Conservation (phyloP, 30 jellyfish, hydroid and myxozoan genomes). For the Aurelia sp. region DNA sequence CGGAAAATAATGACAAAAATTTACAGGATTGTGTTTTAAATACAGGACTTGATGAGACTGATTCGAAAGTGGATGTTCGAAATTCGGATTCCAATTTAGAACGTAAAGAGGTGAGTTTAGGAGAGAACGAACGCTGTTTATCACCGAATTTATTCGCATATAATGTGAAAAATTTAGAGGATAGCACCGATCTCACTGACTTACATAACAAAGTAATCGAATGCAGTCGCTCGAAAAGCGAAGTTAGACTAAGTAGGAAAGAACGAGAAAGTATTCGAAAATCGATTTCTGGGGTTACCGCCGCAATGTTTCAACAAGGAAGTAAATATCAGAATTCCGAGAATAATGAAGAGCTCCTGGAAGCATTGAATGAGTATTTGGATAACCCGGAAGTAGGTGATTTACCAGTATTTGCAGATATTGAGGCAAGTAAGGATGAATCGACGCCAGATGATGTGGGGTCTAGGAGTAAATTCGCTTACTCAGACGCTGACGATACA, state of each 20-base stretch:
- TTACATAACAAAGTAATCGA: conserved; percentile 3
- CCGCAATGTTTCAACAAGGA: conserved; percentile 45
- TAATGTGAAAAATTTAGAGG: not conserved
- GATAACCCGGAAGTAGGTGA: conserved; percentile 29
- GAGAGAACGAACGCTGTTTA: not conserved
- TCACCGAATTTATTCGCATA: conserved; percentile 4
- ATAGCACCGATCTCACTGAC: not conserved
- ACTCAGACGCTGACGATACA: too few relatives aligned
- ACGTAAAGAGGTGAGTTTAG: not conserved
- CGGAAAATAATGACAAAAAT: not conserved
- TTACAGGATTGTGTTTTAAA: not conserved
- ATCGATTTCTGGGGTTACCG: conserved; percentile 5
- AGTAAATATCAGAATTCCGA: conserved; percentile 13
- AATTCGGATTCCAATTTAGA: too few relatives aligned
- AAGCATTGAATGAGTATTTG: conserved; percentile 33
- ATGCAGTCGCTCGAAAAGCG: not conserved
- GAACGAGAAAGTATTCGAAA: conserved; percentile 41
- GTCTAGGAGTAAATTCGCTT: too few relatives aligned
- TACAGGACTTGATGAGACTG: conserved; percentile 17
- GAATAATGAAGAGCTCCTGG: conserved; percentile 45
- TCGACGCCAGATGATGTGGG: too few relatives aligned
- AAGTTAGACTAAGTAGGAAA: not conserved
- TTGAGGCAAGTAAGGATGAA: not conserved
- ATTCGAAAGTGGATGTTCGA: too few relatives aligned
- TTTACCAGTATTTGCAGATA: conserved; percentile 37